Evolutionary conservation across 64 coral and sea anemone species (phyloP).

Genomic region (Montipora capricornis): DNA sequence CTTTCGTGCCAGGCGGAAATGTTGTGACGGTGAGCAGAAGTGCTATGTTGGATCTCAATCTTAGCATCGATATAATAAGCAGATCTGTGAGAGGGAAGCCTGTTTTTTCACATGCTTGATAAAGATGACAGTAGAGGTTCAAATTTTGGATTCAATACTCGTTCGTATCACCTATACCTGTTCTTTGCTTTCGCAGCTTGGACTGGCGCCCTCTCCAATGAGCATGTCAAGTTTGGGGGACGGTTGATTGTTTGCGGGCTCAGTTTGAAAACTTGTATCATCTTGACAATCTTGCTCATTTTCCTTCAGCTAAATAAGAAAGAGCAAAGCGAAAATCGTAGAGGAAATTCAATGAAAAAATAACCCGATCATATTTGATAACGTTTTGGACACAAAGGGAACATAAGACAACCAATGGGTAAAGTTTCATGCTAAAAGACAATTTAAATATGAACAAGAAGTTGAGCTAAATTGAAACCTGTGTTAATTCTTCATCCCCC

Average conservation of each 20-base stretch:
- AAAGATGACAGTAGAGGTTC: background rate
- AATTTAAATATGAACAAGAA: background rate
- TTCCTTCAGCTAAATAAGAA: background rate
- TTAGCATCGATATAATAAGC: no score
- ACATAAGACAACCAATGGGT: no score
- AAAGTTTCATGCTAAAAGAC: background rate
- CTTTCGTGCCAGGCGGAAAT: no score
- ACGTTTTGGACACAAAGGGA: no score
- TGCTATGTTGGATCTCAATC: no score
- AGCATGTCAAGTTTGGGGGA: slow-evolving; percentile 30
- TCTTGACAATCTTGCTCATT: background rate
- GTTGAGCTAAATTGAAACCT: background rate
- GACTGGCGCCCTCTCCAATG: background rate
- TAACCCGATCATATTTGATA: no score
- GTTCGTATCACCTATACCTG: background rate
- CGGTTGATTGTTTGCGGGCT: background rate
- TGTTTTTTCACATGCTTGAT: no score
- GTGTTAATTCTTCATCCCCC: slow-evolving; percentile 29
- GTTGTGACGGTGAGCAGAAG: no score
- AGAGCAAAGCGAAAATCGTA: background rate
- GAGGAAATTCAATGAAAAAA: no score
- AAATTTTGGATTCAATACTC: background rate
- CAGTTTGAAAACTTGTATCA: background rate
- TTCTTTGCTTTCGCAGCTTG: background rate
- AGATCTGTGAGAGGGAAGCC: no score